Conservation (phyloP, 2,888 invertebrate species). For the Cephalotes varians region DNA sequence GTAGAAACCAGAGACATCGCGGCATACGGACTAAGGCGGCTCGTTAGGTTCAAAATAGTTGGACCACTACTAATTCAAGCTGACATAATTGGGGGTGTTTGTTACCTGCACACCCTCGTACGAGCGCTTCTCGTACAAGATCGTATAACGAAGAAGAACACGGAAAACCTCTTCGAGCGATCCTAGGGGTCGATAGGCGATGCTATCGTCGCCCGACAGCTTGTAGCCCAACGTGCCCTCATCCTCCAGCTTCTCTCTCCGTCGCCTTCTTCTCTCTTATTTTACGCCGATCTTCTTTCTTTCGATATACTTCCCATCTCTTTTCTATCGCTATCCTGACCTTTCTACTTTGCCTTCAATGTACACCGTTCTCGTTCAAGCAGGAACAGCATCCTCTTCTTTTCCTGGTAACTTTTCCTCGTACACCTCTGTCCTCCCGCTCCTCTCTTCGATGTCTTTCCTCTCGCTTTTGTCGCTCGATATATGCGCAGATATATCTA, state of each 20-base stretch:
- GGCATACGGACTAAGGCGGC: slow-evolving; percentile 69
- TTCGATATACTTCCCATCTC: slow-evolving; percentile 62
- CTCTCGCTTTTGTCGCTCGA: slow-evolving; percentile 64
- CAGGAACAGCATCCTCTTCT: slow-evolving; percentile 41
- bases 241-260: slow-evolving; percentile 65
- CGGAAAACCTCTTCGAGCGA: slow-evolving; percentile 85
- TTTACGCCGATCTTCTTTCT: slow-evolving; percentile 35
- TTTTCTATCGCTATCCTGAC: slow-evolving; percentile 57
- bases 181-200: slow-evolving; percentile 84
- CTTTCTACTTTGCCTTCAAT: slow-evolving; percentile 47
- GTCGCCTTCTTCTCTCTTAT: slow-evolving; percentile 45
- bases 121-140: slow-evolving; percentile 81
- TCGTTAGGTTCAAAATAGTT: slow-evolving; percentile 84
- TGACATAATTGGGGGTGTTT: slow-evolving; percentile 86
- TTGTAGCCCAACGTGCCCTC: slow-evolving; percentile 81
- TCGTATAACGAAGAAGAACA: slow-evolving; percentile 86
- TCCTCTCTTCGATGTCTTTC: slow-evolving; percentile 15
- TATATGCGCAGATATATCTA: slow-evolving; percentile 62
- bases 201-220: slow-evolving; percentile 84
- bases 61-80: slow-evolving; percentile 85
- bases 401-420: slow-evolving; percentile 44
- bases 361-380: slow-evolving; percentile 58
- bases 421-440: slow-evolving; percentile 9
- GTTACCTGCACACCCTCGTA: slow-evolving; percentile 84
- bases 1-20: slow-evolving; percentile 48